A percentile compares a stretch with the other conserved stretches of the same genome.
phyloP scores from a whole-genome alignment of 2,797 vertebrate genomes.

The Moxostoma hubbsi region DNA sequence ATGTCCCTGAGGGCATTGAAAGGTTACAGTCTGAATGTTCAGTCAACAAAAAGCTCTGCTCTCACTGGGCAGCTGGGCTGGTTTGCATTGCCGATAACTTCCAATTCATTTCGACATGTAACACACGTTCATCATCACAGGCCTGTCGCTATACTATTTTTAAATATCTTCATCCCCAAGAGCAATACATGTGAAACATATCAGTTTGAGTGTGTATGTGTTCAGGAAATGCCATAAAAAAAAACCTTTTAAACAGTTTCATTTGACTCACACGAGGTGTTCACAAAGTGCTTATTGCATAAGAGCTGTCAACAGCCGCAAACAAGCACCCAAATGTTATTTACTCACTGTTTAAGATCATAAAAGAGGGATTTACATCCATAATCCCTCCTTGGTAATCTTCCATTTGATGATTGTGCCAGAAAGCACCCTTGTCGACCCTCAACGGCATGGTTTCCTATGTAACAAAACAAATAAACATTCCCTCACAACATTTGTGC shows the following conservation, averaged over 20 bases:
- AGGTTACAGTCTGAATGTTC: conserved; percentile 30
- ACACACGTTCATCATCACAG: conserved; percentile 70
- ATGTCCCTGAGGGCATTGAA: conserved; percentile 14
- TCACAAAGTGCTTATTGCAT: conserved; percentile 58
- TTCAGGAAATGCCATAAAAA: conserved; percentile 66
- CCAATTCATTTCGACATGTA: conserved; percentile 72
- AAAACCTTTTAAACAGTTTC: conserved; percentile 58
- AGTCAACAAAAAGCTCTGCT: conserved; percentile 19
- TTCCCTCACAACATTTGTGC: conserved; percentile 33
- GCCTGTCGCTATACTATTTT: conserved; percentile 65
- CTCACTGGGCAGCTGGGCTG: conserved; percentile 48
- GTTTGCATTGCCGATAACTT: conserved; percentile 74
- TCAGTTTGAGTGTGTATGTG: conserved; percentile 72
- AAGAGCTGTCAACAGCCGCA: conserved; percentile 71
- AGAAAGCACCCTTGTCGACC: conserved; percentile 36
- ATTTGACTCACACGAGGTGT: conserved; percentile 49
- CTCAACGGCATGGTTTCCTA: conserved; percentile 52
- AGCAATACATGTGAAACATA: conserved; percentile 75
- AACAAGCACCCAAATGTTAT: conserved; percentile 58
- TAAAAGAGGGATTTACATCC: conserved; percentile 68
- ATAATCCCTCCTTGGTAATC: conserved; percentile 65
- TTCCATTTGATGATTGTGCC: conserved; percentile 65
- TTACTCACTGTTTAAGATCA: conserved; percentile 69
- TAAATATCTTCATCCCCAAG: conserved; percentile 62
- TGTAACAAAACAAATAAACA: conserved; percentile 53